Percentiles rank a stretch among this genome's conserved stretches.
Conservation (phyloP, 2,888 invertebrate genomes). For the Masnerella sp. region DNA sequence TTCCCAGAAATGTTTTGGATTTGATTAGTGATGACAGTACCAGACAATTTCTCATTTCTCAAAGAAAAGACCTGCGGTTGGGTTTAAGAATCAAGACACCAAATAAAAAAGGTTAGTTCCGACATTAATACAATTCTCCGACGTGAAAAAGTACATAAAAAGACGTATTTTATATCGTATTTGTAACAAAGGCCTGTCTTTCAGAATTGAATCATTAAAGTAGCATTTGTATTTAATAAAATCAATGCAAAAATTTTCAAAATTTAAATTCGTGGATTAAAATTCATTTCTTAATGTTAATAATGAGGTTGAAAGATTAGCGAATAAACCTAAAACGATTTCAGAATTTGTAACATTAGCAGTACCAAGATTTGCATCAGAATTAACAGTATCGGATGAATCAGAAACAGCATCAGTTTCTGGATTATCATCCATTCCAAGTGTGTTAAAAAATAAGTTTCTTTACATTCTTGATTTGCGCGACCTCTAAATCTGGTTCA, state of each 20-base stretch:
- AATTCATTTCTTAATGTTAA: too few relatives aligned
- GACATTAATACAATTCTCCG: background rate
- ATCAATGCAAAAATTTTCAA: background rate
- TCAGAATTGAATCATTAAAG: background rate
- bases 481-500: too few relatives aligned
- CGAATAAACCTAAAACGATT: too few relatives aligned
- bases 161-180: background rate
- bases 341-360: too few relatives aligned
- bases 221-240: background rate
- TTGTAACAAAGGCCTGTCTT: background rate
- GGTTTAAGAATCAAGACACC: background rate
- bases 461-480: too few relatives aligned
- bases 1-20: conserved; percentile 3
- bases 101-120: background rate
- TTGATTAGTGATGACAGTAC: conserved; percentile 2
- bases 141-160: background rate
- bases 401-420: background rate
- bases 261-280: too few relatives aligned
- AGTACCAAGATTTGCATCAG: background rate
- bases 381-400: background rate
- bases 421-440: background rate
- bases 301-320: too few relatives aligned
- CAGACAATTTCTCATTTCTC: background rate
- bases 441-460: background rate
- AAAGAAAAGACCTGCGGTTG: background rate